Conservation (phyloP, 1,140 invertebrate genomes). For the Lanistes nyassanus region DNA sequence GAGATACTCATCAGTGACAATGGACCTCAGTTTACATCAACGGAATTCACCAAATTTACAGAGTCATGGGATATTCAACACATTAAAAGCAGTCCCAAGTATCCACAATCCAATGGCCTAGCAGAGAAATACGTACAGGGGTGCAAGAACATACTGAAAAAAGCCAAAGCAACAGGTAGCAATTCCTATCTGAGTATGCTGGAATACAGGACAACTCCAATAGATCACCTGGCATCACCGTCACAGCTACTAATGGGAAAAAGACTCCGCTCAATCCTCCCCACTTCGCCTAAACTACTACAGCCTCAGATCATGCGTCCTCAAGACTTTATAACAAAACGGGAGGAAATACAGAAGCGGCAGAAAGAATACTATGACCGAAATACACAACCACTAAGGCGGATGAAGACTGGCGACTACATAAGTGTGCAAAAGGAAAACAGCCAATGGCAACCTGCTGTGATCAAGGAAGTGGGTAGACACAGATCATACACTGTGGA, state of each 20-base stretch:
- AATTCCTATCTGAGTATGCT: no score
- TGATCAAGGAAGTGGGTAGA: no score
- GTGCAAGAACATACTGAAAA: no score
- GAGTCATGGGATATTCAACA: conserved; percentile 6
- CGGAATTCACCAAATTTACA: conserved; percentile 4
- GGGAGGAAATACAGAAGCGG: neutral
- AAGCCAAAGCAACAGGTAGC: no score
- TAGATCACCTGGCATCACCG: conserved; percentile 1
- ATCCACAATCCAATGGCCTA: no score
- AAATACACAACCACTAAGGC: neutral
- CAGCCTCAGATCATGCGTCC: neutral
- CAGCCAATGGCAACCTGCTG: no score
- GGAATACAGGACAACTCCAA: neutral
- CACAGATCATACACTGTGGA: no score
- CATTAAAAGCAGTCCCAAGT: conserved; percentile 3
- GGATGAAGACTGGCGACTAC: neutral
- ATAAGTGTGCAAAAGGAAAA: no score
- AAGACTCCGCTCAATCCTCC: neutral
- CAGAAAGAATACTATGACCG: conserved; percentile 2
- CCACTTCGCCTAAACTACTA: neutral
- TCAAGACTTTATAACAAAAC: neutral
- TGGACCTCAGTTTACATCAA: no score
- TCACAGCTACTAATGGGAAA: conserved; percentile 3
- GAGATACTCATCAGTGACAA: no score
- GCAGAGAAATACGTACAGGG: no score